Evolutionary conservation across 2,888 invertebrate species (phyloP), one percentile per base, ranked within the genome.

Genomic region (Chalcis sispes): DNA sequence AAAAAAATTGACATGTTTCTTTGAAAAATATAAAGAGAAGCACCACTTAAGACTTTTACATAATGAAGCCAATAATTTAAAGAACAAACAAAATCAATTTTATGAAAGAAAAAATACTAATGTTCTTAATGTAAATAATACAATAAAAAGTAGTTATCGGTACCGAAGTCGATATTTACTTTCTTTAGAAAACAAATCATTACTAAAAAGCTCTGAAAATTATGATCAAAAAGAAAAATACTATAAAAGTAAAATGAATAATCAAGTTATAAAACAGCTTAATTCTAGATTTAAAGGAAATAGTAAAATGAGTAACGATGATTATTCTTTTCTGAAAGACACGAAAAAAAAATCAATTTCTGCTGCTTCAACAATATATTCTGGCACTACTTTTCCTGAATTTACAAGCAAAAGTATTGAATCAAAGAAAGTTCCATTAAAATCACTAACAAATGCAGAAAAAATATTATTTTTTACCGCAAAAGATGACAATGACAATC

Each of bases 401-500:
- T n/a, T n/a, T n/a, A n/a, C n/a, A n/a, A n/a, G n/a, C n/a, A n/a
- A n/a, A n/a, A n/a, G n/a, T n/a, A n/a, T n/a, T n/a, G n/a, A n/a
- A n/a, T n/a, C n/a, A n/a, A n/a, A n/a, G n/a, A n/a, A 42, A 15
- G 13, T 42, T 2, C 42, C 2, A 15, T 2, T 13, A 42, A 42
- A 42, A 42, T 8, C 15, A 2, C 15, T 8, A 15, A 42, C 36
- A 62, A 62, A 46, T n/a, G 1, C 46, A 18, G 7, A 4, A 1
- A 20, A 32, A 7, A 36, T 52, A 36, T 65, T 52, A 23, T 15
- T 75, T 27, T 15, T 75, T 27, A 50, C 62, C 32, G 48, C 3
- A 48, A 13, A 13, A 1, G 23, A 48, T 10, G 76, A 72, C 40
- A 75, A 77, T 29, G 78, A 74, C 61, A 56, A 74, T 27, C 77